These are phyloP conservation scores for Magallana ariakensis DNA, from an alignment of 1,140 invertebrate species.

Conservation along the genomic window DNA sequence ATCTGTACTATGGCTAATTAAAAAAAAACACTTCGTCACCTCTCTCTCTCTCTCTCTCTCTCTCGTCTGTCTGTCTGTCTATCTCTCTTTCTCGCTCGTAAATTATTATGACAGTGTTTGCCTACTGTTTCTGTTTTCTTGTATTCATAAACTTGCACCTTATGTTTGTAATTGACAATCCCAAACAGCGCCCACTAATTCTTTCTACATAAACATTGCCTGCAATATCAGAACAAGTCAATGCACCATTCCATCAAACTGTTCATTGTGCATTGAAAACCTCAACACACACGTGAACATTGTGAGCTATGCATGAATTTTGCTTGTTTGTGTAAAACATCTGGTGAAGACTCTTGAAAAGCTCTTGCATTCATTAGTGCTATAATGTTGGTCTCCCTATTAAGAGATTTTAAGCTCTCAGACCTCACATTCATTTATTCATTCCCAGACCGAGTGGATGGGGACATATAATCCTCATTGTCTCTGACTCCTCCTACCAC, in stretches of 20 bases:
- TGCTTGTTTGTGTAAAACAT: slow-evolving; percentile 17
- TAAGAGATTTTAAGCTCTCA: background rate
- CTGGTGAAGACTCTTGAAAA: slow-evolving; percentile 1
- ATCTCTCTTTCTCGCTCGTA: background rate
- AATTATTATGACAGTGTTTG: background rate
- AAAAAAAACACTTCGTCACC: background rate
- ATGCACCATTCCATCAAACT: background rate
- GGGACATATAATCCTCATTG: too few relatives aligned
- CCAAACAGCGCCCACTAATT: too few relatives aligned
- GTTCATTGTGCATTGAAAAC: background rate
- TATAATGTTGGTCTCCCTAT: background rate
- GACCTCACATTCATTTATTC: background rate
- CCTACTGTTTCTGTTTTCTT: background rate
- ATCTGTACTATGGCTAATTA: too few relatives aligned
- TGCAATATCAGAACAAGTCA: background rate
- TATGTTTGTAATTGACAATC: background rate
- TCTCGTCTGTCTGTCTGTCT: background rate
- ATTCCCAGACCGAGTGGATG: too few relatives aligned
- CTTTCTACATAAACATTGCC: background rate
- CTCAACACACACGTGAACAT: background rate
- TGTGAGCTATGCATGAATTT: background rate
- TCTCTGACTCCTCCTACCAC: too few relatives aligned
- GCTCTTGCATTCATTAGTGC: slow-evolving; percentile 14
- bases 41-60: slow-evolving; percentile 21
- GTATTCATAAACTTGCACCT: background rate